Conservation (phyloP, 23 tunicate genomes). For the Halocynthia roretzi region DNA sequence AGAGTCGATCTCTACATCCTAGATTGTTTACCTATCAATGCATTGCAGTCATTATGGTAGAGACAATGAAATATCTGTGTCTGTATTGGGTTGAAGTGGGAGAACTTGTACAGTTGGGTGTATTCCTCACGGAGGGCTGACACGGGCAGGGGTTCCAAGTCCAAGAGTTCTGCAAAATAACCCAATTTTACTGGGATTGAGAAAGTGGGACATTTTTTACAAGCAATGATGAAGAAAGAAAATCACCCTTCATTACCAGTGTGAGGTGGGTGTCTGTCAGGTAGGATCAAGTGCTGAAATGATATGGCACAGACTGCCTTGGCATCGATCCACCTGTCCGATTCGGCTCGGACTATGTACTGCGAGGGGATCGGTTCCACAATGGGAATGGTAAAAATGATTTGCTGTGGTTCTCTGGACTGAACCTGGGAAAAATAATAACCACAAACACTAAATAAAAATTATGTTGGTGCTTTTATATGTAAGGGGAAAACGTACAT, state of each 20-base stretch:
- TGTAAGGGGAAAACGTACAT: conserved; percentile 24
- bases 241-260: conserved; percentile 49
- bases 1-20: too few species aligned
- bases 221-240: background rate
- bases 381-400: conserved; percentile 91
- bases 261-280: conserved; percentile 97
- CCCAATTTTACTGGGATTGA: background rate
- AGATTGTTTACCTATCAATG: conserved; percentile 53
- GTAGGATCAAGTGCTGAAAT: conserved; percentile 80
- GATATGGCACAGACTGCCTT: conserved; percentile 83
- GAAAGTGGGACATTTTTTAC: background rate
- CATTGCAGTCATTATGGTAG: conserved; percentile 82
- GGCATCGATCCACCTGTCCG: conserved; percentile 96
- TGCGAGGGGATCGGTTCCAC: conserved; percentile 88
- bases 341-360: conserved; percentile 85
- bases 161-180: conserved; percentile 63
- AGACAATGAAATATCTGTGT: conserved; percentile 97
- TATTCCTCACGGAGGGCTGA: conserved; percentile 70
- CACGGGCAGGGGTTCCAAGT: conserved; percentile 87
- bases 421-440: conserved; percentile 50
- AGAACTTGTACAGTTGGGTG: conserved; percentile 75
- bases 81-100: conserved; percentile 99
- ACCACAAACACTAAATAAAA: background rate
- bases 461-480: background rate
- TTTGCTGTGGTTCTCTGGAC: conserved; percentile 42